These are phyloP conservation scores for Theretra japonica DNA, from an alignment of 2,888 invertebrate species.

Conservation along the genomic window DNA sequence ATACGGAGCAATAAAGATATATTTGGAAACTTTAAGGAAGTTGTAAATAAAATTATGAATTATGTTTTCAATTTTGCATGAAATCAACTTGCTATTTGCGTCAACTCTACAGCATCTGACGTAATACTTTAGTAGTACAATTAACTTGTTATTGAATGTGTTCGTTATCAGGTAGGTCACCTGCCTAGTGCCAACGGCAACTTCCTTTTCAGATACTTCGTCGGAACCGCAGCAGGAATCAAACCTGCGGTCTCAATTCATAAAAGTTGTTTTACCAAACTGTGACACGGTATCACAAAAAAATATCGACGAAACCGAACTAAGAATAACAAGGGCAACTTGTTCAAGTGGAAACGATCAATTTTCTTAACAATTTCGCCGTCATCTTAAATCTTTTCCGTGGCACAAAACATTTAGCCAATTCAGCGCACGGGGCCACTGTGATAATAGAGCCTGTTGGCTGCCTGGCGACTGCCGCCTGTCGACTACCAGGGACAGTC, in stretches of 20 bases:
- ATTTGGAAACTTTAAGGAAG: not conserved
- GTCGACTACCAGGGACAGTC: conserved; percentile 76
- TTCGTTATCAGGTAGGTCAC: no score
- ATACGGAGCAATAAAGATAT: not conserved
- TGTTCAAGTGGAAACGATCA: conserved; percentile 79
- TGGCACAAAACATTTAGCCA: conserved; percentile 82
- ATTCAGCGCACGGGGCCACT: conserved; percentile 77
- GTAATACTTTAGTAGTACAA: no score
- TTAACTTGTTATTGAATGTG: no score
- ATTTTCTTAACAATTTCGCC: conserved; percentile 83
- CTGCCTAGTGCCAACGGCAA: no score
- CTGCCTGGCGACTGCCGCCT: conserved; percentile 65
- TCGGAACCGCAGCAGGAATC: no score
- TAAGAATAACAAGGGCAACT: conserved; percentile 62
- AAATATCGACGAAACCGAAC: not conserved
- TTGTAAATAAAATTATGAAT: not conserved
- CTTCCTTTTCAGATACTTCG: no score
- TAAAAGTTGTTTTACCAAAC: no score
- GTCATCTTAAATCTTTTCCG: conserved; percentile 82
- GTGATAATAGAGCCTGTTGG: conserved; percentile 79
- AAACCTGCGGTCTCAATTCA: no score
- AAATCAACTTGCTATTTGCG: no score
- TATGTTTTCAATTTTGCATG: no score
- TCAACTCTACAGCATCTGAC: no score
- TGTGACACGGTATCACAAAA: not conserved